phyloP scores from a whole-genome alignment of 2,113 vertebrate species.

The Hippocampus mohnikei region DNA sequence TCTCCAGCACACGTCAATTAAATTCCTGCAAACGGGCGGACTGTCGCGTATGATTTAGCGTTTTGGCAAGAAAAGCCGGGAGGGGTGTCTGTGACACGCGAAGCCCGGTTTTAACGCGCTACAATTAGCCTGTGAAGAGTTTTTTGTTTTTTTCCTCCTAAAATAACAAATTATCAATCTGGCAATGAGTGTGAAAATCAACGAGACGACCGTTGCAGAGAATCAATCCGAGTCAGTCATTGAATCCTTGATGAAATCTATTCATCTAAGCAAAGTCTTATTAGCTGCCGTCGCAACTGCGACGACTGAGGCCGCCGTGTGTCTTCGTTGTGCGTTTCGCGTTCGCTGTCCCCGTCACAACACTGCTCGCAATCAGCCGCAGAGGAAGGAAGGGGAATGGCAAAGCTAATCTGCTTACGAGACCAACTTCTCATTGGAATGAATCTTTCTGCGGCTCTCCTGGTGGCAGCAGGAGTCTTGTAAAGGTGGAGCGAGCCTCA shows the following conservation, averaged over 20 bases:
- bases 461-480: slow-evolving; percentile 38
- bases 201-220: background rate
- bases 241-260: background rate
- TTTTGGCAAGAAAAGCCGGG: too few species aligned
- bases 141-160: background rate
- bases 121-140: slow-evolving; percentile 41
- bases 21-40: too few species aligned
- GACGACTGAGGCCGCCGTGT: slow-evolving; percentile 4
- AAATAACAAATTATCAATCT: slow-evolving; percentile 24
- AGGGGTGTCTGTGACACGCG: too few species aligned
- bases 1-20: too few species aligned
- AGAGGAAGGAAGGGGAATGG: slow-evolving; percentile 36
- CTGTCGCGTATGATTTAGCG: too few species aligned
- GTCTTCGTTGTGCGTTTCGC: slow-evolving; percentile 20
- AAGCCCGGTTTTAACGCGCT: too few species aligned
- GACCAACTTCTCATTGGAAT: slow-evolving; percentile 42
- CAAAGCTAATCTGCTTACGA: slow-evolving; percentile 45
- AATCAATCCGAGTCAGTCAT: background rate
- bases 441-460: slow-evolving; percentile 37
- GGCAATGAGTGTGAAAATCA: background rate
- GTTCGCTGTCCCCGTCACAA: slow-evolving; percentile 21
- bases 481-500: slow-evolving; percentile 30
- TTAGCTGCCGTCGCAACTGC: background rate
- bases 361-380: slow-evolving; percentile 18
- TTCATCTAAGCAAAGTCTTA: background rate